Evolutionary conservation across 1,140 invertebrate species (phyloP).

Genomic region (Stegodyphus mimosarum): DNA sequence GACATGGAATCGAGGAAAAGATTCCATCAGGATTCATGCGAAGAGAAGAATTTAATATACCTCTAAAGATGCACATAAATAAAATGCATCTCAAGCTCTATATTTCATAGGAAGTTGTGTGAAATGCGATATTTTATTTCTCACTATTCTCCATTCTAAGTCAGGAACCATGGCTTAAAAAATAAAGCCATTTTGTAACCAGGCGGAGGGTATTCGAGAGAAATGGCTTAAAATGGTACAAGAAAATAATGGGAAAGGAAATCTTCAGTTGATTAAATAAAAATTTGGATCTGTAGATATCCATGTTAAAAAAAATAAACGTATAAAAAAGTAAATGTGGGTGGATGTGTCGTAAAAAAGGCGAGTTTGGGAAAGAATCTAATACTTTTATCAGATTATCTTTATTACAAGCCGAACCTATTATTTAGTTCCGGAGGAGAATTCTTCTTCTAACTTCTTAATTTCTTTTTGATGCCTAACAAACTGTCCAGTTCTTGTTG

Average conservation of each 20-base stretch:
- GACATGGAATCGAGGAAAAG: background rate
- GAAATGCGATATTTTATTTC: too few species aligned
- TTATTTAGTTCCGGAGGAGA: conserved; percentile 14
- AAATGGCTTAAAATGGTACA: too few species aligned
- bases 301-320: background rate
- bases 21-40: background rate
- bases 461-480: conserved; percentile 10
- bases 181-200: too few species aligned
- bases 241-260: conserved; percentile 11
- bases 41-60: conserved; percentile 50
- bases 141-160: too few species aligned
- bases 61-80: conserved; percentile 13
- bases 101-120: too few species aligned
- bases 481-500: background rate
- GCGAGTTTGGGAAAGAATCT: conserved; percentile 10
- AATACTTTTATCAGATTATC: conserved; percentile 60
- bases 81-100: background rate
- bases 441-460: conserved; percentile 12
- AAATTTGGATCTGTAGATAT: conserved; percentile 32
- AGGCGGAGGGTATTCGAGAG: too few species aligned
- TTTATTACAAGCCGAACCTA: conserved; percentile 59
- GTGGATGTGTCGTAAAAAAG: background rate
- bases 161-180: too few species aligned
- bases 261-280: conserved; percentile 55
- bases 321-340: background rate